phyloP scores from a whole-genome alignment of 2,113 vertebrate species.

The Malurus alboscapulatus region DNA sequence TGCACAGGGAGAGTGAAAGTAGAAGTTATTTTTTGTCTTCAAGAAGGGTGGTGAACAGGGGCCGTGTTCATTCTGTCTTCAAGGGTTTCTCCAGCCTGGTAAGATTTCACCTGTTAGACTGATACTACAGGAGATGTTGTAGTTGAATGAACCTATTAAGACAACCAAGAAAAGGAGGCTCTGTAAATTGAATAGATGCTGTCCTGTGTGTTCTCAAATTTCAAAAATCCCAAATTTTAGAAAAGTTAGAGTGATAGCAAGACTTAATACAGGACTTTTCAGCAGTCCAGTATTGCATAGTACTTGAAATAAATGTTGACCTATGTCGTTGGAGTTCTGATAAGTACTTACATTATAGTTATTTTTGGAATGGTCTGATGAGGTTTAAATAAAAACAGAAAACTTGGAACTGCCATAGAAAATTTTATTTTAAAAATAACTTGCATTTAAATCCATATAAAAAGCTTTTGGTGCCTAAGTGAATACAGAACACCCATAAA shows the following conservation, averaged over 20 bases:
- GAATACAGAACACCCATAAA: background rate
- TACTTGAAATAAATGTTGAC: conserved; percentile 27
- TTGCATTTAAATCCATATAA: background rate
- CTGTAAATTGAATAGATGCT: background rate
- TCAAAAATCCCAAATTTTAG: background rate
- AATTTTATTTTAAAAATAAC: background rate
- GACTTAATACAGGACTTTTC: background rate
- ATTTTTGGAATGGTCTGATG: conserved; percentile 24
- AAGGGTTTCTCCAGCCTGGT: background rate
- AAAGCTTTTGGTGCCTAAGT: background rate
- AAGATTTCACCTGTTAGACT: background rate
- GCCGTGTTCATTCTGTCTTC: background rate
- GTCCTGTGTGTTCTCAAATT: background rate
- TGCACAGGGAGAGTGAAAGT: background rate
- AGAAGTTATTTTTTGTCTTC: background rate
- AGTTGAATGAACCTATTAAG: background rate
- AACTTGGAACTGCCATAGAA: background rate
- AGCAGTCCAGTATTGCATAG: background rate
- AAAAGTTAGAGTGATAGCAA: background rate
- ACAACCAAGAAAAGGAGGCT: background rate
- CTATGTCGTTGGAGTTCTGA: background rate
- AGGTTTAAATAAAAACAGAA: conserved; percentile 19
- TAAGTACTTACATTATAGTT: conserved; percentile 37
- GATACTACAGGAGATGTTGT: background rate
- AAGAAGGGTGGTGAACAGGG: background rate